Conservation (phyloP, 2,797 vertebrate species). For the Tympanoctomys barrerae region DNA sequence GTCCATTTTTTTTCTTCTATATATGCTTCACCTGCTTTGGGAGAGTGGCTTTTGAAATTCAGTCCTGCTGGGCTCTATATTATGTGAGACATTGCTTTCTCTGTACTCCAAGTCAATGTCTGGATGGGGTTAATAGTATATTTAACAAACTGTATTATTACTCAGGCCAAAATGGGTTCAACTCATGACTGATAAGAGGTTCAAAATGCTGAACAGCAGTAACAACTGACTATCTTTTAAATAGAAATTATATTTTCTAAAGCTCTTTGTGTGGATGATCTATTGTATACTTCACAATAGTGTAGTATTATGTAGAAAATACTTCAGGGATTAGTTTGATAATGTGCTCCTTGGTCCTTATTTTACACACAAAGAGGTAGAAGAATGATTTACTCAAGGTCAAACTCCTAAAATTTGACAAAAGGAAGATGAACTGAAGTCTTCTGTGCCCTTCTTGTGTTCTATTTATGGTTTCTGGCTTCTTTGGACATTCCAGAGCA, state of each 20-base stretch:
- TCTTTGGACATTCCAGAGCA: background rate
- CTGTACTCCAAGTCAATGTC: background rate
- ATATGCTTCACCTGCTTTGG: background rate
- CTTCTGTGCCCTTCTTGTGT: background rate
- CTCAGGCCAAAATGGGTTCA: background rate
- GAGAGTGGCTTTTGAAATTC: background rate
- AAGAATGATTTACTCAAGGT: background rate
- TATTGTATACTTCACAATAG: background rate
- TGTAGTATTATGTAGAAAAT: background rate
- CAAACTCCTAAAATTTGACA: background rate
- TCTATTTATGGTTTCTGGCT: background rate
- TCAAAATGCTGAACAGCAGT: background rate
- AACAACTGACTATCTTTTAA: background rate
- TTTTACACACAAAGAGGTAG: slow-evolving; percentile 23
- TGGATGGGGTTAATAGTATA: background rate
- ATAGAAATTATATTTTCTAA: background rate
- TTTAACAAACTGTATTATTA: background rate
- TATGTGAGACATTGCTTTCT: background rate
- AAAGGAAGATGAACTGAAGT: background rate
- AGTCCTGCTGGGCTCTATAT: background rate
- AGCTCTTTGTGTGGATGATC: background rate
- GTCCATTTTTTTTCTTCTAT: background rate
- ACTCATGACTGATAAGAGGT: background rate
- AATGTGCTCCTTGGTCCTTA: background rate
- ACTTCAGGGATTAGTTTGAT: background rate